Conservation (phyloP, 2,113 vertebrate genomes). For the Alaudala cheleensis region DNA sequence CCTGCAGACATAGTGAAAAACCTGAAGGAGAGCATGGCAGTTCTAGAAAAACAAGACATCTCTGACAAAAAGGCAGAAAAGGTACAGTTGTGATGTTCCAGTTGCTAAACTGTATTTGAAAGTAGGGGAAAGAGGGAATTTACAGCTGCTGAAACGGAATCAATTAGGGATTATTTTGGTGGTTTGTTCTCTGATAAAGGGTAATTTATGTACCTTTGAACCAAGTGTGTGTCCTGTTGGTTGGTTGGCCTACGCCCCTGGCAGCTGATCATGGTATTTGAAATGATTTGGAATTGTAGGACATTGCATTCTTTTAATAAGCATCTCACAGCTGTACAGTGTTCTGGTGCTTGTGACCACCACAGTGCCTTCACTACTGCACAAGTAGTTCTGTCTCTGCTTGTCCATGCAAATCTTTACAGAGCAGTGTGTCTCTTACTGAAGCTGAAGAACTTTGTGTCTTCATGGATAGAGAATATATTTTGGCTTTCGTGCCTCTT, state of each 20-base stretch:
- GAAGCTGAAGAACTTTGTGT: neutral
- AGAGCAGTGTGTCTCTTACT: neutral
- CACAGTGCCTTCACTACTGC: neutral
- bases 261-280: neutral
- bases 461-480: neutral
- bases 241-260: neutral
- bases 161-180: neutral
- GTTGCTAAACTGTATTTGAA: neutral
- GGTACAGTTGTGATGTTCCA: slow-evolving; percentile 67
- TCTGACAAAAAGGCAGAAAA: slow-evolving; percentile 95
- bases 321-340: neutral
- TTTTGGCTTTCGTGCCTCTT: neutral
- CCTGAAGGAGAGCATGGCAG: slow-evolving; percentile 94
- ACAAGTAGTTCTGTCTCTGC: neutral
- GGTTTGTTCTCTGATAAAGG: neutral
- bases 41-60: slow-evolving; percentile 92
- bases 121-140: neutral
- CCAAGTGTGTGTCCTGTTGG: neutral
- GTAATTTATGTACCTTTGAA: neutral
- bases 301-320: neutral
- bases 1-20: slow-evolving; percentile 97
- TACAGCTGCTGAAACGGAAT: neutral
- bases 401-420: neutral
- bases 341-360: neutral
- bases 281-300: neutral